Conservation (phyloP, 2,888 invertebrate species). For the Caenorhabditis angaria region DNA sequence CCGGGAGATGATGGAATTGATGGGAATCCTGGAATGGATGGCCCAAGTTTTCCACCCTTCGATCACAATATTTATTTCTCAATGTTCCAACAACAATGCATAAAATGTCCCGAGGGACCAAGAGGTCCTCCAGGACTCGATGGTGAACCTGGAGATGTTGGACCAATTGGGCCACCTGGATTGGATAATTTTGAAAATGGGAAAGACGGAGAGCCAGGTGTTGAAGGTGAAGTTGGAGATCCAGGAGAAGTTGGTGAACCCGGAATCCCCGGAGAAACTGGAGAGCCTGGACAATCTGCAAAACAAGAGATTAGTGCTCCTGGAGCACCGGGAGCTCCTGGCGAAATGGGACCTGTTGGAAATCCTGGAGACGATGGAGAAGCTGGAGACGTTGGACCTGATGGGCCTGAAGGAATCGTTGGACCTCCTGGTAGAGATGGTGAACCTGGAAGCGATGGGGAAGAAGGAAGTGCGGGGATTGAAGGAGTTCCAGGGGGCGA, state of each 20-base stretch:
- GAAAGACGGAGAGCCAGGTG: slow-evolving; percentile 18
- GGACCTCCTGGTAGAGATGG: slow-evolving; percentile 31
- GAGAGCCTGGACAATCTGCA: slow-evolving; percentile 27
- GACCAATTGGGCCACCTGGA: slow-evolving; percentile 37
- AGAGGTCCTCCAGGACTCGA: slow-evolving; percentile 40
- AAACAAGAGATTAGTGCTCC: slow-evolving; percentile 15
- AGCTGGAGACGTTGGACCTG: slow-evolving; percentile 34
- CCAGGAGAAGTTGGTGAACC: slow-evolving; percentile 33
- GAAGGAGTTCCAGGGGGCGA: slow-evolving; percentile 12
- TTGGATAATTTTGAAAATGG: neutral
- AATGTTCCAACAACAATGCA: slow-evolving; percentile 27
- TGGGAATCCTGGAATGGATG: slow-evolving; percentile 31
- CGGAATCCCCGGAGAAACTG: slow-evolving; percentile 31
- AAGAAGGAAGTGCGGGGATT: neutral
- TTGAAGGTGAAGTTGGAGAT: slow-evolving; percentile 23
- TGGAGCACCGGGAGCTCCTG: slow-evolving; percentile 31
- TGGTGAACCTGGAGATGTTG: slow-evolving; percentile 20
- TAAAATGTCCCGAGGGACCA: slow-evolving; percentile 32
- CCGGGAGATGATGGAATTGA: slow-evolving; percentile 38
- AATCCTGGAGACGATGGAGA: slow-evolving; percentile 29
- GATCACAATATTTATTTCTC: slow-evolving; percentile 25
- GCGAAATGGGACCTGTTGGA: slow-evolving; percentile 25
- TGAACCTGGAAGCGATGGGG: slow-evolving; percentile 23
- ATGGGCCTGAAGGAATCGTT: slow-evolving; percentile 30
- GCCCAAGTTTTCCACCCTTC: slow-evolving; percentile 38